Evolutionary conservation across 2,888 invertebrate genomes (phyloP).

Genomic region (Habroteleia sp.): DNA sequence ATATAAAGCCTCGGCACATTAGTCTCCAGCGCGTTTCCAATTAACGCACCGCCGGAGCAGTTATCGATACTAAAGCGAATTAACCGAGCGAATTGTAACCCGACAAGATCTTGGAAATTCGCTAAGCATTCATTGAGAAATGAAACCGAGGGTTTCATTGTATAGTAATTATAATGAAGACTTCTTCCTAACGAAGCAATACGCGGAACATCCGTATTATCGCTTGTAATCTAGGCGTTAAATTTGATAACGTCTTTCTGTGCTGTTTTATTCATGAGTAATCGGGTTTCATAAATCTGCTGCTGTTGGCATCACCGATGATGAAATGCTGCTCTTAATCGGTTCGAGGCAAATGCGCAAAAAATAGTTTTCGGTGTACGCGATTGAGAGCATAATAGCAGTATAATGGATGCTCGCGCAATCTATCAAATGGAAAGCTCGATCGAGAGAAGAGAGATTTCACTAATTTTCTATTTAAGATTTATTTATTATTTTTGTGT

Average conservation of each 20-base stretch:
- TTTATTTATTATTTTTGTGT: too few relatives aligned
- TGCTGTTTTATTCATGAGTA: conserved; percentile 35
- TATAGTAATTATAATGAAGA: conserved; percentile 42
- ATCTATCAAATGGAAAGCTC: background rate
- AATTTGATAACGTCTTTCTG: conserved; percentile 28
- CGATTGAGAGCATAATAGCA: conserved; percentile 2
- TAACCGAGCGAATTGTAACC: conserved; percentile 43
- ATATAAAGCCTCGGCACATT: conserved; percentile 27
- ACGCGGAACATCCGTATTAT: conserved; percentile 42
- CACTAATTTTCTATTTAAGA: too few relatives aligned
- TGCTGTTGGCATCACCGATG: conserved; percentile 6
- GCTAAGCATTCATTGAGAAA: conserved; percentile 41
- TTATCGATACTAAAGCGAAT: conserved; percentile 39
- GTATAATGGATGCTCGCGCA: conserved; percentile 9
- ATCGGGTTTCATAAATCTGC: conserved; percentile 5
- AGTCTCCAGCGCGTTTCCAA: conserved; percentile 45
- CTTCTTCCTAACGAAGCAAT: conserved; percentile 43
- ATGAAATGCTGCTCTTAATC: conserved; percentile 22
- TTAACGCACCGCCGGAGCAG: conserved; percentile 22
- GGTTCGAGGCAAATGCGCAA: conserved; percentile 10
- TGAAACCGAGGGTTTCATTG: conserved; percentile 39
- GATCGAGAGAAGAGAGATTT: too few relatives aligned
- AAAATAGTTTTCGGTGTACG: conserved; percentile 16
- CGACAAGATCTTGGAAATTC: conserved; percentile 37
- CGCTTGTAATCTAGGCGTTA: conserved; percentile 33